phyloP scores from a whole-genome alignment of 53 echinoderm and acorn worm species.

The Astropecten irregularis region DNA sequence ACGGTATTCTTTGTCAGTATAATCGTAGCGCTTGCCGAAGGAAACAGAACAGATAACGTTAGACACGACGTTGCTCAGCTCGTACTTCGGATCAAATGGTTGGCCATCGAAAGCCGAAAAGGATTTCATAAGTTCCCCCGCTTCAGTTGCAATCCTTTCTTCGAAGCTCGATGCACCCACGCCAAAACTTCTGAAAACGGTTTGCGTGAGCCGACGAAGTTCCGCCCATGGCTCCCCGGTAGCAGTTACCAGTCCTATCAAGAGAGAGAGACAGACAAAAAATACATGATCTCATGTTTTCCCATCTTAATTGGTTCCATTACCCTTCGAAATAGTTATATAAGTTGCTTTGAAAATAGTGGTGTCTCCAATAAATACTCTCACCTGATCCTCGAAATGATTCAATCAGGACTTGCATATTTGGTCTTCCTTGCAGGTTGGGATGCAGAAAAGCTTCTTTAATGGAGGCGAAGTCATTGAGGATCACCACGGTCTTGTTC shows the following conservation, averaged over 20 bases:
- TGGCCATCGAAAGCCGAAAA: constrained; percentile 22
- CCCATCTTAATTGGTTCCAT: too few species aligned
- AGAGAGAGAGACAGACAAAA: background rate
- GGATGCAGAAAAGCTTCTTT: constrained; percentile 45
- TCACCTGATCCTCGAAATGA: background rate
- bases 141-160: constrained; percentile 49
- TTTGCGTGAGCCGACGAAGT: constrained; percentile 61
- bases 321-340: background rate
- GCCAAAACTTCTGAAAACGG: constrained; percentile 63
- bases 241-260: constrained; percentile 23
- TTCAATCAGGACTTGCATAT: background rate
- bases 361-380: constrained; percentile 11
- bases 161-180: constrained; percentile 73
- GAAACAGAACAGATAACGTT: constrained; percentile 74
- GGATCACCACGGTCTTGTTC: constrained; percentile 15
- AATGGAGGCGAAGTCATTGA: constrained; percentile 48
- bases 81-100: constrained; percentile 49
- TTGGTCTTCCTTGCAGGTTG: background rate
- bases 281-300: background rate
- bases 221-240: constrained; percentile 58
- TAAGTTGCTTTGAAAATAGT: background rate
- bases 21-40: constrained; percentile 62
- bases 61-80: constrained; percentile 52
- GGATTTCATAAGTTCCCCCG: constrained; percentile 15
- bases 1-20: constrained; percentile 52